A percentile compares a stretch with the other conserved stretches of the same genome.
phyloP scores from a whole-genome alignment of 2,888 invertebrate genomes.

The Oeneis ivallda region DNA sequence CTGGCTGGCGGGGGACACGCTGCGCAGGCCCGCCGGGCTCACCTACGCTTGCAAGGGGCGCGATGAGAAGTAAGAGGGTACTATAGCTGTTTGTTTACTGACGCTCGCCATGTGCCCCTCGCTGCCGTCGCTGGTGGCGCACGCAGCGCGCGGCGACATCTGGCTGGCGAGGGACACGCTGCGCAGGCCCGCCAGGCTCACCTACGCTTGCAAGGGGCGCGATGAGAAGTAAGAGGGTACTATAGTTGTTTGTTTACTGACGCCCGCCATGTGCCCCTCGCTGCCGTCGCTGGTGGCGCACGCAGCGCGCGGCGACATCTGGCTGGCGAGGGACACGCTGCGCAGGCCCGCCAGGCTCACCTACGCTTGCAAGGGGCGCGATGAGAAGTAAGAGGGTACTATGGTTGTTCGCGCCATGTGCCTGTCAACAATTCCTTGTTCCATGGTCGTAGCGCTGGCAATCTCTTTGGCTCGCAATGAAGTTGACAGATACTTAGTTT shows the following conservation, averaged over 20 bases:
- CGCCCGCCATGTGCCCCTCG: too few species aligned
- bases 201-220: slow-evolving; percentile 68
- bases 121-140: slow-evolving; percentile 81
- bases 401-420: too few species aligned
- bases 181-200: slow-evolving; percentile 64
- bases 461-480: too few species aligned
- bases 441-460: too few species aligned
- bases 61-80: background rate
- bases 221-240: slow-evolving; percentile 59
- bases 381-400: slow-evolving; percentile 70
- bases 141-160: slow-evolving; percentile 93
- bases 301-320: slow-evolving; percentile 94
- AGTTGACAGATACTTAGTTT: too few species aligned
- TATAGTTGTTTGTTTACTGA: too few species aligned
- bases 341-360: slow-evolving; percentile 67
- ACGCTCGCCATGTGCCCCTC: too few species aligned
- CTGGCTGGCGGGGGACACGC: slow-evolving; percentile 85
- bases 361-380: slow-evolving; percentile 68
- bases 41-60: slow-evolving; percentile 3
- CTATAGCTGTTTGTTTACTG: background rate
- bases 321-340: slow-evolving; percentile 86
- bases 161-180: slow-evolving; percentile 87
- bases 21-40: slow-evolving; percentile 3
- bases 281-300: slow-evolving; percentile 91
- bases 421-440: too few species aligned